Evolutionary conservation across 2,888 invertebrate species (phyloP), one percentile per base, ranked within the genome.

Genomic region (Noctua fimbriata): DNA sequence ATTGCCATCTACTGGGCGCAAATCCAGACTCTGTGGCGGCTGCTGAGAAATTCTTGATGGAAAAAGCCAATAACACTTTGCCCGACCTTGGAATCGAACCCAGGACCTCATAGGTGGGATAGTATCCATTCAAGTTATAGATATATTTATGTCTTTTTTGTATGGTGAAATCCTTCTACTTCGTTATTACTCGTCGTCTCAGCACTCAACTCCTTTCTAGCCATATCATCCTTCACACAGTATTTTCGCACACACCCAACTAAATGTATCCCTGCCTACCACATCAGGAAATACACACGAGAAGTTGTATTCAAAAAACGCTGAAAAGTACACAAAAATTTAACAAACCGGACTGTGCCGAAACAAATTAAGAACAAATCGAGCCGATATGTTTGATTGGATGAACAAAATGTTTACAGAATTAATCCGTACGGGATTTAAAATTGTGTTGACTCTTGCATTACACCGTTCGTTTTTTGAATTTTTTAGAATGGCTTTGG

Each of bases 401-500:
- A 72, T 58, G 41, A n/a, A 76, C 55, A 84, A 74, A 85, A 81
- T 81, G 76, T 81, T 75, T 47, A 66, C 80, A 73, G 66, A 18
- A 83, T 86, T 79, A 74, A 79, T 73, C 69, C 55, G 10, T 28
- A 67, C 14, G 66, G 72, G 79, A 77, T 81, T 76, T 52, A 58
- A 84, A 87, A 69, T 69, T 55, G 36, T 73, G 49, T 67, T 73
- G 66, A 71, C 70, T 73, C 36, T 82, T 71, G 70, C 74, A 63
- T 82, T 74, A 70, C 55, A 77, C 16, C 73, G 47, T 72, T 55
- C 74, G 65, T 58, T 66, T 47, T 78, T 77, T 55, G 28, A 69
- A 58, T 77, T 67, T 65, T n/a, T 60, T 32, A 47, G n/a, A 12
- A 49, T 58, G 44, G 41, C 55, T 52, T 78, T 75, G 55, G 24